Conservation (phyloP, 2,113 vertebrate species). For the Rattus norvegicus region DNA sequence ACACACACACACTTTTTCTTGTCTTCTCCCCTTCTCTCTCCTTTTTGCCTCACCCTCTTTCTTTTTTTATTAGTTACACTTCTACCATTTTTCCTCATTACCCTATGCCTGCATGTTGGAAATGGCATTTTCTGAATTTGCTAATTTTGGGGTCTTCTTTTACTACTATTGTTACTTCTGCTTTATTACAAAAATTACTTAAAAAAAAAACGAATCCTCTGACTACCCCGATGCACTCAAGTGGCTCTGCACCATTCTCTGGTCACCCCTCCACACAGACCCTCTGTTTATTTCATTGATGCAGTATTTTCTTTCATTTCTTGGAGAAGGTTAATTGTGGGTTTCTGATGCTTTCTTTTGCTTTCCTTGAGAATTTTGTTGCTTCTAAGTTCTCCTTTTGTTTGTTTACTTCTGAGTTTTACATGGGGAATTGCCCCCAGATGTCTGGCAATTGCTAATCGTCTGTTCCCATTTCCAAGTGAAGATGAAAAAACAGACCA, state of each 20-base stretch:
- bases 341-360: neutral
- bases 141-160: neutral
- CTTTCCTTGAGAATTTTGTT: conserved; percentile 6
- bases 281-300: neutral
- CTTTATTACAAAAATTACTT: neutral
- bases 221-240: neutral
- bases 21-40: neutral
- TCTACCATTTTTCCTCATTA: neutral
- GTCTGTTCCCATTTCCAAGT: neutral
- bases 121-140: neutral
- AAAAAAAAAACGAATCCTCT: neutral
- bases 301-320: neutral
- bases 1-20: neutral
- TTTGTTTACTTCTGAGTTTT: conserved; percentile 44
- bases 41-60: no score
- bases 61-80: neutral
- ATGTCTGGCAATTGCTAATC: neutral
- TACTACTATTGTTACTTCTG: neutral
- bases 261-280: neutral
- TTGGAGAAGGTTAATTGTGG: neutral
- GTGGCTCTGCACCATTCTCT: neutral
- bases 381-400: conserved; percentile 27
- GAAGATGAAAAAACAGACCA: neutral
- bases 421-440: neutral
- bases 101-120: neutral